Base-by-base conservation (phyloP, 2,113 vertebrate species). In the Probosciger aterrimus region DNA sequence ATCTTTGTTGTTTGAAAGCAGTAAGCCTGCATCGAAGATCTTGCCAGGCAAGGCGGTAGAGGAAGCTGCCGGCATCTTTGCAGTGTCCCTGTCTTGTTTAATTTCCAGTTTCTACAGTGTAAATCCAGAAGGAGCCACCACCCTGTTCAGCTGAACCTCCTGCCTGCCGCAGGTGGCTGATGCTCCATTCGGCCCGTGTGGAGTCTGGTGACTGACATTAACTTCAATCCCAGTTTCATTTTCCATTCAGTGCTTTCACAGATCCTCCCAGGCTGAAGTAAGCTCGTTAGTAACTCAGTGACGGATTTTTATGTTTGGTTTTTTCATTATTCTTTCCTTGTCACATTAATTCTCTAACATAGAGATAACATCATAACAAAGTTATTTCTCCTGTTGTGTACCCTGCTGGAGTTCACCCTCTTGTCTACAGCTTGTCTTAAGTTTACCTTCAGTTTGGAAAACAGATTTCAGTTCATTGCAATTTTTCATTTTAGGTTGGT, bases 181-280 rank as follows among this genome's bases (percentile, higher is more conserved):
- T 10, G 1, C 28, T 43, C 53, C 31, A 0, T 23, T 19, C 43
- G 28, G 76, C 63, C 43, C 31, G 4, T 0, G 0, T 28, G 4
- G n/a, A 41, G 43, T 11, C 28, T 82, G 39, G 14, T 2, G 7
- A 10, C 30, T 23, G 53, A 3, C 2, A 0, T 15, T 2, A 9
- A 27, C 24, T 47, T 62, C 64, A 75, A 23, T 18, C 28, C 37
- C n/a, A 1, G n/a, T 60, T 59, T 35, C 0, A 0, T 47, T 70
- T 35, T 31, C 37, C 31, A 7, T 20, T 69, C 52, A 8, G 28
- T 7, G 24, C 43, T 28, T 31, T 37, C 18, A 67, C 79, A 53
- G 27, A 27, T 20, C 31, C 31, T 88, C 52, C 46, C 43, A 53
- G 71, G 37, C 52, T 76, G 47, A 41, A 50, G 10, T 4, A 19